phyloP scores from a whole-genome alignment of 2,888 invertebrate species.

The Cyrtodaria siliqua region DNA sequence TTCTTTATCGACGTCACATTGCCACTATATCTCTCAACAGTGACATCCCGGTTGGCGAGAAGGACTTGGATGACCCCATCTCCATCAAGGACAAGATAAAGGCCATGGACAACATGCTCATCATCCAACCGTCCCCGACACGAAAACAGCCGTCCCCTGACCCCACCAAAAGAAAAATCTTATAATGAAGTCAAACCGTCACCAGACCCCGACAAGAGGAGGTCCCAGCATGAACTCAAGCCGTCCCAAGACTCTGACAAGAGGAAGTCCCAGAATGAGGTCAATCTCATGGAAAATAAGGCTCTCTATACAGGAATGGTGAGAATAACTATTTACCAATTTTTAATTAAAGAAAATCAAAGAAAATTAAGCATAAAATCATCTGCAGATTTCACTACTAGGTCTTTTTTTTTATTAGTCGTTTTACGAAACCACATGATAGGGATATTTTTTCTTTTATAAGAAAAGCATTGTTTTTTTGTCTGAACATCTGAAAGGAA shows the following conservation, averaged over 20 bases:
- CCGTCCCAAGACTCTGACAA: slow-evolving; percentile 1
- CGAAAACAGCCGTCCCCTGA: not conserved
- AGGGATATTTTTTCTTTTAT: too few species aligned
- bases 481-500: too few species aligned
- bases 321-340: too few species aligned
- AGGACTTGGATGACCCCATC: slow-evolving; percentile 53
- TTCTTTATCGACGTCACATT: too few species aligned
- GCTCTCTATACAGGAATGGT: not conserved
- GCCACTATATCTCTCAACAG: too few species aligned
- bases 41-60: slow-evolving; percentile 48
- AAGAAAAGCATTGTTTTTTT: too few species aligned
- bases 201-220: not conserved
- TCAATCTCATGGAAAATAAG: slow-evolving; percentile 12
- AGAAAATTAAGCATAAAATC: too few species aligned
- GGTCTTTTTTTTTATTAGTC: too few species aligned
- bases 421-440: too few species aligned
- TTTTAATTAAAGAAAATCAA: too few species aligned
- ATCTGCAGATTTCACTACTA: too few species aligned
- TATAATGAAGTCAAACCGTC: not conserved
- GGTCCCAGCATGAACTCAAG: slow-evolving; percentile 28
- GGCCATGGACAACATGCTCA: slow-evolving; percentile 68
- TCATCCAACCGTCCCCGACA: slow-evolving; percentile 45
- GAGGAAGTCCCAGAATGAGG: slow-evolving; percentile 12
- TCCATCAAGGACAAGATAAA: slow-evolving; percentile 72
- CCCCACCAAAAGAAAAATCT: not conserved